Percentiles rank a stretch among this genome's conserved stretches.
These are phyloP conservation scores for Canis aureus DNA, from an alignment of 2,113 vertebrate species.

Conservation along the genomic window DNA sequence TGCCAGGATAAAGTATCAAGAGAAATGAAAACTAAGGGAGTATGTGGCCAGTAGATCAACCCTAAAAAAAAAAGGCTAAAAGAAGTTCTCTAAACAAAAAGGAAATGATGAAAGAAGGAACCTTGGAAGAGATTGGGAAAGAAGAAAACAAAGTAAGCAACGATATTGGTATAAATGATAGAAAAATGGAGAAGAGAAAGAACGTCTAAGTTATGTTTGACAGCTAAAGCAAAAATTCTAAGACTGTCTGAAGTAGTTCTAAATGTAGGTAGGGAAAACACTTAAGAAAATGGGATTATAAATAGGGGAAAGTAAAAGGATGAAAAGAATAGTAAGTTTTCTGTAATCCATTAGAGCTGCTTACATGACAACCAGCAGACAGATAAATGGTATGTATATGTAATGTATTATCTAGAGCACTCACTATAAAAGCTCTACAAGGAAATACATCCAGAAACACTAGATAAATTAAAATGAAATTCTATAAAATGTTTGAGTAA, in stretches of 20 bases:
- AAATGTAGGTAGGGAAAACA: not conserved
- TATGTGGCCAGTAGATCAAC: not conserved
- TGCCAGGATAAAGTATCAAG: not conserved
- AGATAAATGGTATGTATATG: not conserved
- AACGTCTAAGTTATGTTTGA: not conserved
- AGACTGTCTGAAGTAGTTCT: not conserved
- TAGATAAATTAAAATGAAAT: not conserved
- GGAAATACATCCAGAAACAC: not conserved
- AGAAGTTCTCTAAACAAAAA: not conserved
- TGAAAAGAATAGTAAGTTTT: not conserved
- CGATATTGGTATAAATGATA: not conserved
- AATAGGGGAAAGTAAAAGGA: not conserved
- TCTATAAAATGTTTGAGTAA: not conserved
- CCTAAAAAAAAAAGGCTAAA: not conserved
- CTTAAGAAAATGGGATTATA: conserved; percentile 6
- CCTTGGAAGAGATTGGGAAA: not conserved
- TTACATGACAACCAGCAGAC: not conserved
- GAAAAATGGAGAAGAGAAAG: not conserved
- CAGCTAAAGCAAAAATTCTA: not conserved
- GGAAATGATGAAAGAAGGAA: not conserved
- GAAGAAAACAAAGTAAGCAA: not conserved
- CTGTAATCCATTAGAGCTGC: not conserved
- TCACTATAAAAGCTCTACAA: not conserved
- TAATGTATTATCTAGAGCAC: not conserved
- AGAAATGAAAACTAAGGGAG: not conserved